Evolutionary conservation across 2,797 vertebrate genomes (phyloP), one percentile per base, ranked within the genome.

Genomic region (Helarctos malayanus): DNA sequence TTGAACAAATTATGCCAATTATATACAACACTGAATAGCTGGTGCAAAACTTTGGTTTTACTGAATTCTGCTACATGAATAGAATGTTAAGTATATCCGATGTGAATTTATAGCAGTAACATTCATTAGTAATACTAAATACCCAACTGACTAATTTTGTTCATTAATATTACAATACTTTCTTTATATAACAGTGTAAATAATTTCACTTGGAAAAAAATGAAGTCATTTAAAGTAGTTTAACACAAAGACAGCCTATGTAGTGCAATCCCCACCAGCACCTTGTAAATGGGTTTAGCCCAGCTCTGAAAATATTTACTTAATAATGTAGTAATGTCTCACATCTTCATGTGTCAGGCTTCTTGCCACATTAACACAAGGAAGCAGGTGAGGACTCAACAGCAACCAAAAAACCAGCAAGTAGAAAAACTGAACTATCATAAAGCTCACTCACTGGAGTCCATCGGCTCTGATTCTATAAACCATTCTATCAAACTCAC

Each of bases 281-380:
- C 14, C 27, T 3, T 71, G 87, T 75, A 93, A 95, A 92, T 12
- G 65, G 49, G 29, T 47, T 92, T 54, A 92, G 54, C 38, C 63
- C 32, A 80, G 47, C 7, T 94, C 87, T 88, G 88, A 92, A 95
- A 97, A 96, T 91, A 96, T 76, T 96, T 93, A 89, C 79, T 94
- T 95, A 87, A 89, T 49, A 93, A 97, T 57, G 41, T 41, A 93
- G 71, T 73, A 83, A 97, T 29, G 76, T 89, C 87, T 93, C 49
- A 47, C 15, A 32, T 52, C 45, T 76, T 15, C 80, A 81, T 16
- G 41, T 35, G 41, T 87, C 25, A 80, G 52, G 61, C 0, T 86
- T 92, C 89, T 65, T 93, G 41, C 57, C 81, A 86, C 56, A 79
- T 54, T 71, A 89, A 85, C 29, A 80, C 47, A 59, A 92, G 56